Percentiles rank a stretch among this genome's conserved stretches.
phyloP scores from a whole-genome alignment of 2,888 invertebrate genomes.

The Conistra vaccinii region DNA sequence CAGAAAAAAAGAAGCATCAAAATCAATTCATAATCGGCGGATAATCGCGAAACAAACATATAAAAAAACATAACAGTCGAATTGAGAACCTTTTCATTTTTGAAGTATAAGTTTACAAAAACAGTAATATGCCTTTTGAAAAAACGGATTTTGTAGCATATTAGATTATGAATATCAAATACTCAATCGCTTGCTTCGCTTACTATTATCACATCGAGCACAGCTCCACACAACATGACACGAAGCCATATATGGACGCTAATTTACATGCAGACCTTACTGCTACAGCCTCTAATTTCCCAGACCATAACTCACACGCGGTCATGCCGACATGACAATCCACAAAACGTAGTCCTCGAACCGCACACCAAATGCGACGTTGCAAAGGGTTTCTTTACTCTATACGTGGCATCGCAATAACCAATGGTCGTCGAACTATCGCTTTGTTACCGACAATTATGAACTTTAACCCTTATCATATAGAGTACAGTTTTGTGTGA shows the following conservation, averaged over 20 bases:
- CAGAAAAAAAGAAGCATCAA: too few species aligned
- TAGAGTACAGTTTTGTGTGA: conserved; percentile 50
- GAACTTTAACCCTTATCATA: conserved; percentile 28
- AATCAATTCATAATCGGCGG: too few species aligned
- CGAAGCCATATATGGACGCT: conserved; percentile 26
- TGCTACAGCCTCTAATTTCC: conserved; percentile 56
- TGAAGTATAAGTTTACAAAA: too few species aligned
- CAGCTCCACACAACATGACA: conserved; percentile 11
- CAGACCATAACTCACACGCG: conserved; percentile 60
- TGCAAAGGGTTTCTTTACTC: conserved; percentile 71
- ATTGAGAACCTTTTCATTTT: too few species aligned
- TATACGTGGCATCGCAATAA: conserved; percentile 66
- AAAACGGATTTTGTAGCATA: neutral
- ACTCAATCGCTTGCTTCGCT: neutral
- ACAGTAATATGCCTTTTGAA: too few species aligned
- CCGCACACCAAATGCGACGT: conserved; percentile 68
- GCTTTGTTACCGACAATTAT: conserved; percentile 39
- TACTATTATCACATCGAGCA: neutral
- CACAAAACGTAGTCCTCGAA: conserved; percentile 58
- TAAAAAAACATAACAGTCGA: too few species aligned
- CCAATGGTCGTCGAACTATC: conserved; percentile 61
- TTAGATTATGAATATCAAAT: neutral
- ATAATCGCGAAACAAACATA: too few species aligned
- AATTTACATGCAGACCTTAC: conserved; percentile 47
- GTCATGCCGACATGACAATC: conserved; percentile 64